phyloP scores from a whole-genome alignment of 2,797 vertebrate genomes.

The Natrix natrix region DNA sequence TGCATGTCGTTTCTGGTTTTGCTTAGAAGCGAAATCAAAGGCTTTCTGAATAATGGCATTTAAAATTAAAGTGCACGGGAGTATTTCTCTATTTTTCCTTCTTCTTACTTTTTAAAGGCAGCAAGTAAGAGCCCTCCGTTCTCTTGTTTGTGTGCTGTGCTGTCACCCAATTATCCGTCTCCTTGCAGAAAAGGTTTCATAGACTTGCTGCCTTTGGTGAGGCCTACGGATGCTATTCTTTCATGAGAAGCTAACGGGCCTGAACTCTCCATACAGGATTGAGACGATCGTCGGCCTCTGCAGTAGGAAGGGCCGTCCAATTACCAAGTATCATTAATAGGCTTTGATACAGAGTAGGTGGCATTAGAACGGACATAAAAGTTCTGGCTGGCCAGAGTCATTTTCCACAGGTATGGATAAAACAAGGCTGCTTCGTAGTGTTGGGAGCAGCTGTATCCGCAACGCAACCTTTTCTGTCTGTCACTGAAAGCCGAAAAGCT shows the following conservation, averaged over 20 bases:
- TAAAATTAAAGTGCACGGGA: background rate
- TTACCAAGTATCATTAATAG: background rate
- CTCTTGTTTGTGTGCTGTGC: background rate
- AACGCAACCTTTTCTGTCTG: background rate
- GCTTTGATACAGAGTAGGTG: background rate
- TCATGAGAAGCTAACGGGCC: background rate
- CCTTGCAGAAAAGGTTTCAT: background rate
- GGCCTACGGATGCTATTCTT: background rate
- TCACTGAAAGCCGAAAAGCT: background rate
- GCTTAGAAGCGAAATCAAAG: background rate
- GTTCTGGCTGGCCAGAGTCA: background rate
- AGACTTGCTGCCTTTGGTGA: slow-evolving; percentile 2
- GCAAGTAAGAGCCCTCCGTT: background rate
- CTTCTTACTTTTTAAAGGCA: background rate
- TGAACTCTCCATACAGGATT: background rate
- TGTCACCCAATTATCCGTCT: background rate
- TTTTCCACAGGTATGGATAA: background rate
- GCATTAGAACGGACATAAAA: background rate
- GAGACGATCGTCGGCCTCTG: background rate
- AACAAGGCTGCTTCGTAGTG: background rate
- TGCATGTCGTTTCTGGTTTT: background rate
- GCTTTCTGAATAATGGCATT: background rate
- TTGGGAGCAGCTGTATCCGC: background rate
- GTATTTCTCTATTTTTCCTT: background rate
- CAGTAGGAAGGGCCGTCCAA: background rate